Base-by-base conservation (phyloP, 2,797 vertebrate species). In the Falco berigora region DNA sequence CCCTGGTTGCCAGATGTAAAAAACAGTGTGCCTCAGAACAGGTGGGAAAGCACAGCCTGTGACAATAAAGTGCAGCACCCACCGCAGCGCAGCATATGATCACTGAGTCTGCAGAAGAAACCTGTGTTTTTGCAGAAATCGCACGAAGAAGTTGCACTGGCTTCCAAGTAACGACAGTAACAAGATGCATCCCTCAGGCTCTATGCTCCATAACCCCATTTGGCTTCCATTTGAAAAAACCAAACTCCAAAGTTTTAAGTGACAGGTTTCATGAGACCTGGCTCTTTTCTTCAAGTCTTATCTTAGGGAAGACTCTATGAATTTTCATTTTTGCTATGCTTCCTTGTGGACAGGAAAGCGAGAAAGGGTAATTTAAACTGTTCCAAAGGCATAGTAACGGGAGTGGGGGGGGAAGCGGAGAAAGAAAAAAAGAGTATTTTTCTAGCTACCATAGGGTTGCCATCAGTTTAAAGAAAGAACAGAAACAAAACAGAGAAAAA, bases 11-110 rank as follows among this genome's bases (percentile, higher is more conserved):
- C 13, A 7, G 42, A 25, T 72, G 30, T 20, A 38, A 55, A 32
- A 34, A 19, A 47, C 11, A 0, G 28, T 2, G 18, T 49, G 36
- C 40, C 38, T 19, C 17, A 21, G 21, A 58, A 21, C 6, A 20
- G 46, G 14, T 2, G 16, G 40, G 22, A 56, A 23, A 55, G 59
- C 53, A 10, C 21, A n/a, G 64, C 27, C n/a, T 11, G 3, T 1
- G 30, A 27, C 55, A 42, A 76, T 27, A 23, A 2, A 2, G 15
- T 4, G 21, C 56, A 24, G 77, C 66, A 58, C 44, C 67, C 90
- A 42, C 1, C 4, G 18, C 27, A 25, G 49, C 10, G 2, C 27
- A 16, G 58, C 32, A 7, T 12, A 59, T 2, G 1, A 0, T 3
- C 11, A 1, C 58, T 3, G 5, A 8, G 44, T 36, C 76, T 6